Conservation (phyloP, 2,888 invertebrate species). For the Noctua pronuba region DNA sequence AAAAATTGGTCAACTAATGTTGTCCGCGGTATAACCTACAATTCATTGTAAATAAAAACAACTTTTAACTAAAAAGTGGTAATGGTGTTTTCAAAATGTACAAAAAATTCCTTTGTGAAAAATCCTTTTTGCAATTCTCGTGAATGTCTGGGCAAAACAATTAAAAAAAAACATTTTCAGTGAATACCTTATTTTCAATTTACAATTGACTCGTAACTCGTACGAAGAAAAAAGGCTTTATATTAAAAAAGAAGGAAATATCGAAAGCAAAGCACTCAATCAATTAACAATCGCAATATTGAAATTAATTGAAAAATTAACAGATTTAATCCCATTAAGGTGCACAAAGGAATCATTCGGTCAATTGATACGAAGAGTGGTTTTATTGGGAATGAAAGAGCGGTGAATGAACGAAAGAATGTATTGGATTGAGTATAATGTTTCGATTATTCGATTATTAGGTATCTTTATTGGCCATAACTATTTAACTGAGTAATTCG, state of each 20-base stretch:
- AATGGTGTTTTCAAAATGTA: not conserved
- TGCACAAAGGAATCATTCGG: slow-evolving; percentile 34
- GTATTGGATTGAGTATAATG: slow-evolving; percentile 13
- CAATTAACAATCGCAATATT: slow-evolving; percentile 35
- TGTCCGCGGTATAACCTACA: not conserved
- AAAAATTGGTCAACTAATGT: not conserved
- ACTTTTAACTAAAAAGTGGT: not conserved
- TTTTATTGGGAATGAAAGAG: slow-evolving; percentile 4
- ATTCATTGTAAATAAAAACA: not conserved
- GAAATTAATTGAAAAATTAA: slow-evolving; percentile 56
- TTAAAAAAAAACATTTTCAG: not conserved
- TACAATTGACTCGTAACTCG: not conserved
- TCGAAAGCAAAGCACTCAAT: slow-evolving; percentile 18
- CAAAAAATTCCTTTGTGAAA: not conserved
- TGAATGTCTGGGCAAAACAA: not conserved
- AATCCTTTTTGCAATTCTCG: not conserved
- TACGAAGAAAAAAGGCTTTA: not conserved
- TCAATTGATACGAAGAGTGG: slow-evolving; percentile 14
- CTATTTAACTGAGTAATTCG: slow-evolving; percentile 7
- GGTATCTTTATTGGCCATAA: not conserved
- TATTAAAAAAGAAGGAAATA: not conserved
- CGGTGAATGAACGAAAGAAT: not conserved
- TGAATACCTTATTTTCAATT: not conserved
- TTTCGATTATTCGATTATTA: not conserved
- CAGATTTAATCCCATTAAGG: slow-evolving; percentile 40